phyloP scores from a whole-genome alignment of 1,140 invertebrate species.

The Zaprionus tsacasi region DNA sequence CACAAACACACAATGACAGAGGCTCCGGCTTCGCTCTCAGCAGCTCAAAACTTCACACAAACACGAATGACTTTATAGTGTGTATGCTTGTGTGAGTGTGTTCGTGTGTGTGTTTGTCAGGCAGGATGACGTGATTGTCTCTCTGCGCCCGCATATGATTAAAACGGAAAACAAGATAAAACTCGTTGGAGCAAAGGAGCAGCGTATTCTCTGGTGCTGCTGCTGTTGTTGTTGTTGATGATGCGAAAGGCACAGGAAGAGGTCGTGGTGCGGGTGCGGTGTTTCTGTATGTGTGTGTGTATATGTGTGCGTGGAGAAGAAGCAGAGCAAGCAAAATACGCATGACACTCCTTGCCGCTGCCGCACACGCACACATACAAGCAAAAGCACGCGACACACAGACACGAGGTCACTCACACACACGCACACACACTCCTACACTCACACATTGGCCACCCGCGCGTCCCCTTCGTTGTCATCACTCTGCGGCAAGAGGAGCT shows the following conservation, averaged over 20 bases:
- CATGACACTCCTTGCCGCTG: slow-evolving; percentile 79
- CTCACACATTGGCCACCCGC: slow-evolving; percentile 41
- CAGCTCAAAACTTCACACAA: slow-evolving; percentile 44
- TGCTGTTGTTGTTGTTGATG: slow-evolving; percentile 57
- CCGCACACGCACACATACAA: slow-evolving; percentile 57
- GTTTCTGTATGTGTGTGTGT: background rate
- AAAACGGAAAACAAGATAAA: slow-evolving; percentile 82
- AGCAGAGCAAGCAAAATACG: slow-evolving; percentile 63
- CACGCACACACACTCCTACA: slow-evolving; percentile 39
- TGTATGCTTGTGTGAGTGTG: slow-evolving; percentile 1
- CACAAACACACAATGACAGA: slow-evolving; percentile 16
- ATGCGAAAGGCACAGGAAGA: slow-evolving; percentile 42
- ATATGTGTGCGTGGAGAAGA: slow-evolving; percentile 11
- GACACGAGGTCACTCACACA: slow-evolving; percentile 78
- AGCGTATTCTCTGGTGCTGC: slow-evolving; percentile 32
- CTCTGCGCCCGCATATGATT: slow-evolving; percentile 78
- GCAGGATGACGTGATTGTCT: slow-evolving; percentile 80
- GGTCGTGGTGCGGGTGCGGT: slow-evolving; percentile 6
- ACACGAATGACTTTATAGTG: slow-evolving; percentile 46
- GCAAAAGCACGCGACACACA: slow-evolving; percentile 69
- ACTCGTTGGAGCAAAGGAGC: slow-evolving; percentile 75
- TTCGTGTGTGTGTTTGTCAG: slow-evolving; percentile 49
- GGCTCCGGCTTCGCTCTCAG: slow-evolving; percentile 16
- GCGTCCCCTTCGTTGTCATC: slow-evolving; percentile 22
- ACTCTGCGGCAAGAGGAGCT: slow-evolving; percentile 5